Percentiles rank a stretch among this genome's conserved stretches.
phyloP scores from a whole-genome alignment of 1,140 invertebrate species.

The Drosophila lowei region DNA sequence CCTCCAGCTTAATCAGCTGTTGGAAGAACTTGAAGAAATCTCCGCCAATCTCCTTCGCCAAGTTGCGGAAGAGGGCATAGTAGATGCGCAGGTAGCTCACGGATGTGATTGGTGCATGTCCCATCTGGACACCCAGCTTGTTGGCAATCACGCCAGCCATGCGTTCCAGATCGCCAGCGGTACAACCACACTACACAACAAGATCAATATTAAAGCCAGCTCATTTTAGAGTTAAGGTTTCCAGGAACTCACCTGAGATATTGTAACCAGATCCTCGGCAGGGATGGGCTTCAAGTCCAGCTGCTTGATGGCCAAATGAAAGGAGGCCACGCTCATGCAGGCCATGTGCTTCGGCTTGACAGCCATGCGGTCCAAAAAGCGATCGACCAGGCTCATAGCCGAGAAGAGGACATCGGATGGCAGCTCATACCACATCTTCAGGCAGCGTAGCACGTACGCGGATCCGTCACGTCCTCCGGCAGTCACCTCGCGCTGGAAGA shows the following conservation, averaged over 20 bases:
- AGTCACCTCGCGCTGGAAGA: conserved; percentile 87
- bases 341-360: conserved; percentile 84
- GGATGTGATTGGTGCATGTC: conserved; percentile 85
- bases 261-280: conserved; percentile 82
- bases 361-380: conserved; percentile 89
- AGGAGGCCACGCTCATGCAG: conserved; percentile 82
- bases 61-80: conserved; percentile 85
- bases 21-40: conserved; percentile 84
- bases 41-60: conserved; percentile 84
- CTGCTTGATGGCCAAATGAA: conserved; percentile 83
- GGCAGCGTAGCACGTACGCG: conserved; percentile 90
- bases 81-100: conserved; percentile 88
- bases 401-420: conserved; percentile 90
- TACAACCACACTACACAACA: conserved; percentile 88
- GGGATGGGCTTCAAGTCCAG: conserved; percentile 79
- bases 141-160: conserved; percentile 89
- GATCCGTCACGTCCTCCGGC: conserved; percentile 89
- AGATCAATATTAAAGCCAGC: conserved; percentile 70
- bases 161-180: conserved; percentile 88
- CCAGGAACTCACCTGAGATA: conserved; percentile 73
- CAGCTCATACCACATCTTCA: conserved; percentile 92
- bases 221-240: not conserved
- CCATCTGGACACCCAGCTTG: conserved; percentile 87
- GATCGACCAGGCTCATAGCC: conserved; percentile 90
- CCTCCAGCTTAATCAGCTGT: conserved; percentile 81